Evolutionary conservation across 2,888 invertebrate genomes (phyloP).

Genomic region (Falcaria lacertinaria): DNA sequence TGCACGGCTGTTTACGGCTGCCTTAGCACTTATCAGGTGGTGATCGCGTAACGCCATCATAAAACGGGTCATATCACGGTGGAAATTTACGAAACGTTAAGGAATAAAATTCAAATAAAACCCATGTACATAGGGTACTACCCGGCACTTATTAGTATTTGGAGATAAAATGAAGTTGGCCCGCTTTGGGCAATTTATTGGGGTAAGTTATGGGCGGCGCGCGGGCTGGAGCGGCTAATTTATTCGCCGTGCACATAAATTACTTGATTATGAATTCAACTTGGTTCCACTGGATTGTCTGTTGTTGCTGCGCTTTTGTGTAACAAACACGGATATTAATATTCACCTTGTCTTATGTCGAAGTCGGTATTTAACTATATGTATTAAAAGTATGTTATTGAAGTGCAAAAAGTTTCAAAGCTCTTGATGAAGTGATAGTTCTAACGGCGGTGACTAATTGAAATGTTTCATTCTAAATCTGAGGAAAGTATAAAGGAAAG

Average conservation of each 20-base stretch:
- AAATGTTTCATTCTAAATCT: too few relatives aligned
- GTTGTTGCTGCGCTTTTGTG: constrained; percentile 72
- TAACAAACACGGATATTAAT: constrained; percentile 71
- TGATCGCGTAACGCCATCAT: constrained; percentile 64
- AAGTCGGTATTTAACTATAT: constrained; percentile 36
- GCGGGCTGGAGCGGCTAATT: constrained; percentile 76
- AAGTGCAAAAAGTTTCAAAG: too few relatives aligned
- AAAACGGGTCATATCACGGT: constrained; percentile 61
- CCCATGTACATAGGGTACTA: constrained; percentile 57
- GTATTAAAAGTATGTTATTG: too few relatives aligned
- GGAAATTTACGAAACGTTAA: constrained; percentile 47
- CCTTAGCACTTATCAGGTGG: constrained; percentile 44
- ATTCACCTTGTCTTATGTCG: constrained; percentile 53
- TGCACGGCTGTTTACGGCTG: constrained; percentile 33
- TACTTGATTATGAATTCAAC: constrained; percentile 80
- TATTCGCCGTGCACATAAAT: constrained; percentile 80
- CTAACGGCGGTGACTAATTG: too few relatives aligned
- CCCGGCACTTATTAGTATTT: constrained; percentile 75
- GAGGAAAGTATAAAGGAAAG: constrained; percentile 57
- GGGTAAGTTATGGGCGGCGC: constrained; percentile 79
- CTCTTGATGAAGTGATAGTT: too few relatives aligned
- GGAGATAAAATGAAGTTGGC: constrained; percentile 79
- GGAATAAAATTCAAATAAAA: constrained; percentile 59
- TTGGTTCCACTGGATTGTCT: constrained; percentile 75
- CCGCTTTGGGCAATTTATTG: constrained; percentile 79